Evolutionary conservation across 1,140 invertebrate species (phyloP), one percentile per base, ranked within the genome.

Genomic region (Drosophila sucinea): DNA sequence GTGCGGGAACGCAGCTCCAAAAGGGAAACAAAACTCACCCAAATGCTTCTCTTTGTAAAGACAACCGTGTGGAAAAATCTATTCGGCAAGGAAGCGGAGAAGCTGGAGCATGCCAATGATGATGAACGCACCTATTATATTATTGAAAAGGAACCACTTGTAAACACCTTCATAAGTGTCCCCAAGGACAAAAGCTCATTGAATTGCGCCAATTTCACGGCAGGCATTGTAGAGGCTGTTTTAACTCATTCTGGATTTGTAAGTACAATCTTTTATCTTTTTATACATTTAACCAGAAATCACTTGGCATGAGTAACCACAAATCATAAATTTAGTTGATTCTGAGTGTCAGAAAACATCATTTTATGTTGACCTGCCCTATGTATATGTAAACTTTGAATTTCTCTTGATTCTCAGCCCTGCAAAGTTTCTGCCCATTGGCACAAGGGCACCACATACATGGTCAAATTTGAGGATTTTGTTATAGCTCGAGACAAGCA

Each of bases 371-470:
- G 17, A 17, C 17, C 17, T 17, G 17, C 17, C 17, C 17, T 17
- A 17, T 17, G 17, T 17, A 17, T 17, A 17, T 17, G 17, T 17
- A 17, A 17, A 17, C n/a, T 47, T 47, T 51, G 2, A 25, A 27
- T 27, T 27, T 44, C 17, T 4, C 5, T 25, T 25, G 23, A 51
- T 91, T 87, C 96, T 47, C 92, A 99, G 98, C 96, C 97, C 56
- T 97, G 97, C 33, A 99, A 99, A 94, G 98, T 99, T 1, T 97
- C 97, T 4, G 98, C 98, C 1, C 98, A 99, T 92, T 99, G 98
- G 98, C 98, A 99, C 92, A 99, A 99, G 93, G 99, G 98, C 70
- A 99, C 98, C 23, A 99, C 99, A 1, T 99, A 99, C 89, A 98
- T 99, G 96, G 98, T 99, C 17, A 98, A 99, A 93, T 99, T 99